Base-by-base conservation (phyloP, 2,888 invertebrate genomes). In the Cryptus viduatorius region DNA sequence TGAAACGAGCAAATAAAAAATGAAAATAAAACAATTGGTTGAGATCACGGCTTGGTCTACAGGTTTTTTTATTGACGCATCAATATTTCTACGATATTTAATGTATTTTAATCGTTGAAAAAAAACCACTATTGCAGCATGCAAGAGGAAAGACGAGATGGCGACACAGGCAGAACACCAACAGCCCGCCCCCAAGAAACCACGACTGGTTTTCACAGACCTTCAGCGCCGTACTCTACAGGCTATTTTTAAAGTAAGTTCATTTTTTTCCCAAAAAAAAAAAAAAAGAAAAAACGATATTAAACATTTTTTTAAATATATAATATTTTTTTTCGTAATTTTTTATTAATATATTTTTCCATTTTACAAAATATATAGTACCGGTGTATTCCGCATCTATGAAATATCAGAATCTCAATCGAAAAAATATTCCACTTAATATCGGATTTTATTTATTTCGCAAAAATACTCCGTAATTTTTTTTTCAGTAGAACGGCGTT, bases 181-280 rank as follows among this genome's bases (percentile, higher is more conserved):
- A 94, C 95, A 97, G 94, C 96, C 97, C 95, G 97, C 98, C 91
- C 98, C 98, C 95, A 99, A 99, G 96, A 99, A 99, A 95, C 99
- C 99, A 90, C 98, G 99, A 94, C 97, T 99, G 95, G 99, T 99
- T 95, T 99, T 99, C 96, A 99, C 99, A 94, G 99, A 99, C 95
- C 98, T 99, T 93, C 99, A 99, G 96, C 97, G 99, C 94, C 98
- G 99, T 95, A 99, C 99, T 94, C 97, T 99, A 94, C 99, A 99
- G 96, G 99, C 99, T 96, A 99, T 99, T 96, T 99, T 99, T 97
- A 99, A 99, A 96, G 98, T 98, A 94, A 94, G 92, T 91, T 71
- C 8, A 19, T 24, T 29, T 29, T 44, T 50, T 3, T 16, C 14
- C 24, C 14, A 12, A 1, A 61, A 8, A 5, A 37, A 37, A 7